phyloP scores from a whole-genome alignment of 2,113 vertebrate species.

The Mystacornis crossleyi region DNA sequence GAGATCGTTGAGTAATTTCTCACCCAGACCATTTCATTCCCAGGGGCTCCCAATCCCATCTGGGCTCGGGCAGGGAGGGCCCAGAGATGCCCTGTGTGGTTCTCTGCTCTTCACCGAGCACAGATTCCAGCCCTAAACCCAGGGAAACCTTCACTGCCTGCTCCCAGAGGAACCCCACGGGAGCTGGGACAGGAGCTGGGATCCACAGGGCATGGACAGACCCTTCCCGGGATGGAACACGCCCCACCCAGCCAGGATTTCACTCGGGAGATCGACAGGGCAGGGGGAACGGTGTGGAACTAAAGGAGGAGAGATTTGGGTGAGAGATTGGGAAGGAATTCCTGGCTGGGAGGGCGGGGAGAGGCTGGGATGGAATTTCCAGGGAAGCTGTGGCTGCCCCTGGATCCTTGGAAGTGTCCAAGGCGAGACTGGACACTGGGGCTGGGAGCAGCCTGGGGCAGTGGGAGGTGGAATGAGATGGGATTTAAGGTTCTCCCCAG shows the following conservation, averaged over 20 bases:
- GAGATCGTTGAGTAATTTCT: too few relatives aligned
- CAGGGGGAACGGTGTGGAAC: too few relatives aligned
- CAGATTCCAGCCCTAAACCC: neutral
- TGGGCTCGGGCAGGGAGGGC: rapidly evolving
- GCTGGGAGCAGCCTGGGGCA: neutral
- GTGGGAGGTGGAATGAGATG: neutral
- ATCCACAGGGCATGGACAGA: neutral
- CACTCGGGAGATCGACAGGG: neutral
- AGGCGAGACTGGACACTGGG: neutral
- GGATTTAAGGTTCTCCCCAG: neutral
- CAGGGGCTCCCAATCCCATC: neutral
- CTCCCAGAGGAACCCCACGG: neutral
- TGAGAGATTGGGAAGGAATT: neutral
- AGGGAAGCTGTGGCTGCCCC: neutral
- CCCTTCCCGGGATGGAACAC: neutral
- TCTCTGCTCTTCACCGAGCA: rapidly evolving
- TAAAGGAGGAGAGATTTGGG: neutral
- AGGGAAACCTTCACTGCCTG: rapidly evolving
- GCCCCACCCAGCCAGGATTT: too few relatives aligned
- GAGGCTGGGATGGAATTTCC: neutral
- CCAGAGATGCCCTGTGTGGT: rapidly evolving
- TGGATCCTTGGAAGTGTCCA: neutral
- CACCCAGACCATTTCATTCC: neutral
- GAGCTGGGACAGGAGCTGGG: neutral
- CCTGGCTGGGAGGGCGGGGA: neutral